These are phyloP conservation scores for Brotula barbata DNA, from an alignment of 2,797 vertebrate species.

Conservation along the genomic window DNA sequence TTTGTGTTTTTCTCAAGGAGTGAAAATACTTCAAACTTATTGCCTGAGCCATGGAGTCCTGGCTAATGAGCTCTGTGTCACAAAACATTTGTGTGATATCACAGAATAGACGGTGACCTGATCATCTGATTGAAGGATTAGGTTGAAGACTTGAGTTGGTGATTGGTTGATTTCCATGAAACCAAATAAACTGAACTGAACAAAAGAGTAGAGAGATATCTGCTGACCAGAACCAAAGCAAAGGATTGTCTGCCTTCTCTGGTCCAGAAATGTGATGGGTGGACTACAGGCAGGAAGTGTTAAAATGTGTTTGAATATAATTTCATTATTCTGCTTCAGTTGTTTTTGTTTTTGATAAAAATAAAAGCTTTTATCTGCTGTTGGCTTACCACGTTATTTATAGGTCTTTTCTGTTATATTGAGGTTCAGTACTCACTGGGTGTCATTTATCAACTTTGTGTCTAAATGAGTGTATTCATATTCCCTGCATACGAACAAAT, in stretches of 20 bases:
- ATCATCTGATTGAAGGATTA: slow-evolving; percentile 10
- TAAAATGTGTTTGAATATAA: background rate
- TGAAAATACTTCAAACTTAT: background rate
- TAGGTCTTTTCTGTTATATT: too few species aligned
- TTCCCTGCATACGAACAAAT: too few species aligned
- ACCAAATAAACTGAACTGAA: background rate
- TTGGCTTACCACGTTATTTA: too few species aligned
- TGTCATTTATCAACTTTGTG: too few species aligned
- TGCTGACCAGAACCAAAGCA: too few species aligned
- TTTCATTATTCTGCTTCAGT: background rate
- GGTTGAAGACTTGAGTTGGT: background rate
- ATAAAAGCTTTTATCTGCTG: background rate
- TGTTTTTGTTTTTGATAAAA: background rate
- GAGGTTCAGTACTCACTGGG: too few species aligned
- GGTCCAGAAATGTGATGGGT: background rate
- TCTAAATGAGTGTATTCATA: too few species aligned
- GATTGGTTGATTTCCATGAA: too few species aligned
- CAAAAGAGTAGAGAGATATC: slow-evolving; percentile 1
- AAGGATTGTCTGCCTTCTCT: background rate
- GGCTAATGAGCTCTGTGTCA: background rate
- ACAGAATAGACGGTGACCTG: background rate
- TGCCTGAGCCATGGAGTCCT: slow-evolving; percentile 3
- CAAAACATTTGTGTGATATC: background rate
- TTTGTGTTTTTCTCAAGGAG: background rate
- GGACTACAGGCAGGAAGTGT: background rate